Base-by-base conservation (phyloP, 2,888 invertebrate genomes). In the Eristalis pertinax region DNA sequence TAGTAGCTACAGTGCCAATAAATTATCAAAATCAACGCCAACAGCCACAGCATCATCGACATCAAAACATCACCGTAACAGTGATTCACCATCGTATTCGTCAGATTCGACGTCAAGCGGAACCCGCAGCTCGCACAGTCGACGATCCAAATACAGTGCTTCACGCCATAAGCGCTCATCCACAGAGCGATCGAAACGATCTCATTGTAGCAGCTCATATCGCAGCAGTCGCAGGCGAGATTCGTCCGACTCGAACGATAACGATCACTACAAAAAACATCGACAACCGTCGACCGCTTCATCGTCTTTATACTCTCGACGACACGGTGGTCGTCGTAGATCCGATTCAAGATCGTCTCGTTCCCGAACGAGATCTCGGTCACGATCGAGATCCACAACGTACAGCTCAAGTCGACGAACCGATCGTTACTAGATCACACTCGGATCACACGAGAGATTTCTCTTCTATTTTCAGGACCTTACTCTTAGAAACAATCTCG, bases 341-440 rank as follows among this genome's bases (percentile, higher is more conserved):
- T 87, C 87, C 73, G 76, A 80, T 22, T 84, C 87, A n/a, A 72
- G 76, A 69, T 87, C 87, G 41, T 76, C 87, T 72, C 84, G 84
- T 84, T 87, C 87, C 7, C 79, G 80, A 74, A 89, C 88, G 88
- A 81, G 88, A 58, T 89, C 90, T 15, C 89, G 90, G 69, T 92
- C 92, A 13, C 90, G 91, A 22, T 93, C 92, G 43, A 90, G 91
- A 84, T 92, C 92, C 75, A 90, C 90, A 72, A 77, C 79, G n/a
- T 87, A 87, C 41, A 80, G 76, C 56, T 83, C 87, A 35, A 87
- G 80, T 70, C 87, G 87, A 13, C 76, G 87, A 32, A 60, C 38
- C 62, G 87, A 80, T 84, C 84, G 83, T 75, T 77, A 79, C 68
- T 87, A 83, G 35, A 50, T 38, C 7, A 19, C n/a, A 8, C 26